phyloP scores from a whole-genome alignment of 1,140 invertebrate genomes.

The Trachymyrmex septentrionalis region DNA sequence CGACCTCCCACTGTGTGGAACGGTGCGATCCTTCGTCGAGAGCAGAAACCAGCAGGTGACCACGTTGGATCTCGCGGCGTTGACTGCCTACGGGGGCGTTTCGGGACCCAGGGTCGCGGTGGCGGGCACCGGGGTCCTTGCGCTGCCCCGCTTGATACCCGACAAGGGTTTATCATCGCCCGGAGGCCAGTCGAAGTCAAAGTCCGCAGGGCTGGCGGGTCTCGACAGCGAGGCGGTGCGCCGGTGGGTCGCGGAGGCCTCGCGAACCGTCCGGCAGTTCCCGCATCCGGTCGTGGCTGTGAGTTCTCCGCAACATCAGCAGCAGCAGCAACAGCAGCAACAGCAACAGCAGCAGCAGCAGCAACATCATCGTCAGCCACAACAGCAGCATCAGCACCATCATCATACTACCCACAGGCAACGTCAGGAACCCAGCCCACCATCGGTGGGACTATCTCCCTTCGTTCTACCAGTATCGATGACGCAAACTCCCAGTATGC shows the following conservation, averaged over 20 bases:
- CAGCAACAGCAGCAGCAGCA: conserved; percentile 59
- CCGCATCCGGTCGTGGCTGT: conserved; percentile 79
- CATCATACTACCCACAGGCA: conserved; percentile 75
- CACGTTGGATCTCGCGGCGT: conserved; percentile 85
- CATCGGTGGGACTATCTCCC: conserved; percentile 73
- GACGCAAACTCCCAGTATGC: conserved; percentile 86
- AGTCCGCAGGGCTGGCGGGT: conserved; percentile 86
- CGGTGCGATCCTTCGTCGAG: conserved; percentile 22
- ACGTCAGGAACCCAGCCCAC: conserved; percentile 77
- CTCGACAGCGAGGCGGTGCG: conserved; percentile 86
- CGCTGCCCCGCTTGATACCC: conserved; percentile 83
- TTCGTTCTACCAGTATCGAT: conserved; percentile 82
- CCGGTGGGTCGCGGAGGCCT: conserved; percentile 85
- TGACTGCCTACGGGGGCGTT: conserved; percentile 81
- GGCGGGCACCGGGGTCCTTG: conserved; percentile 85
- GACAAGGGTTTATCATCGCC: conserved; percentile 83
- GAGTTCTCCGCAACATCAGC: conserved; percentile 72
- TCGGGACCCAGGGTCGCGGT: conserved; percentile 84
- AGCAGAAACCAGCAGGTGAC: conserved; percentile 61
- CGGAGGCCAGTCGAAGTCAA: conserved; percentile 80
- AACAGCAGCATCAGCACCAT: conserved; percentile 74
- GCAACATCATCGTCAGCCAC: conserved; percentile 55
- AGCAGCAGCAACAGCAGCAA: conserved; percentile 66
- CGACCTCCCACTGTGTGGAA: conserved; percentile 24
- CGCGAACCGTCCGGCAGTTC: conserved; percentile 84